Evolutionary conservation across 1,140 invertebrate genomes (phyloP).

Genomic region (Matsumurasca onukii): DNA sequence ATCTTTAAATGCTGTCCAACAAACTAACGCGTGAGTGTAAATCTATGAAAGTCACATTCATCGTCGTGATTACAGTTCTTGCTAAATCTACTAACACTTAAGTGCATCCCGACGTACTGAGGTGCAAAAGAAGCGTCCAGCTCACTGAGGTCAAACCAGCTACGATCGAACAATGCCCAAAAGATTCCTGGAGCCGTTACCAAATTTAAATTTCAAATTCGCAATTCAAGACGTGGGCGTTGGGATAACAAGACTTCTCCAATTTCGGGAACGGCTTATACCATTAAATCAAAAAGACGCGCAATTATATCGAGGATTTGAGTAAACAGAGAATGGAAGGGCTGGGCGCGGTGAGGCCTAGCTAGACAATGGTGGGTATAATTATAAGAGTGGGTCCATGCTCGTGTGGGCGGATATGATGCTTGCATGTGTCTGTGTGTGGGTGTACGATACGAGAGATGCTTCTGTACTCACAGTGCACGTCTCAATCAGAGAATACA

Average conservation of each 20-base stretch:
- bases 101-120: too few relatives aligned
- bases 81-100: too few relatives aligned
- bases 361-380: not conserved
- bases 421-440: too few relatives aligned
- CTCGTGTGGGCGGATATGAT: not conserved
- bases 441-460: too few relatives aligned
- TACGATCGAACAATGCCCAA: not conserved
- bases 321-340: not conserved
- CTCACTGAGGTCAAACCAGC: not conserved
- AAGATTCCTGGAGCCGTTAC: not conserved
- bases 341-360: not conserved
- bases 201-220: not conserved
- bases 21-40: too few relatives aligned
- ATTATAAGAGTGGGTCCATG: not conserved
- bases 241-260: not conserved
- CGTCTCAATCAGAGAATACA: too few relatives aligned
- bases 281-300: not conserved
- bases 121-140: too few relatives aligned
- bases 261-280: not conserved
- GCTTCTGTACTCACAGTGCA: too few relatives aligned
- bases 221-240: not conserved
- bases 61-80: too few relatives aligned
- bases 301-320: not conserved
- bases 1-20: too few relatives aligned
- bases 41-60: too few relatives aligned